Evolutionary conservation across 2,797 vertebrate genomes (phyloP), one percentile per base, ranked within the genome.

Genomic region (Myotis findleyi): DNA sequence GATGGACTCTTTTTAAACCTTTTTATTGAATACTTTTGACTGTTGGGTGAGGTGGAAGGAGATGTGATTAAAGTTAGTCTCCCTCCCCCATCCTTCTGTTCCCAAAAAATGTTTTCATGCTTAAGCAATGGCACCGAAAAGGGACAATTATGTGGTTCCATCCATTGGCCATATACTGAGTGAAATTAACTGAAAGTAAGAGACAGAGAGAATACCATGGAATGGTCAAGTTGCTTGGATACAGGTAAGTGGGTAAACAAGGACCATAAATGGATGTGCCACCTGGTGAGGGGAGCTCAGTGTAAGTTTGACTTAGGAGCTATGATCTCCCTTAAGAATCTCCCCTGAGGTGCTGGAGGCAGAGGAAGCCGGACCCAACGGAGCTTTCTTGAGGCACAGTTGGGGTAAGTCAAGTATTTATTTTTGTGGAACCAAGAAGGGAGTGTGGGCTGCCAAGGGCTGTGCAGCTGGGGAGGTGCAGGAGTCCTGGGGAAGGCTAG

Each of bases 1-100:
- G 95, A 90, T 97, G 69, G 62, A 87, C 90, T 96, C 97, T 96
- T 97, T 97, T 97, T 89, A 97, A 97, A 97, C 91, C 91, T 97
- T 97, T 97, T 96, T 97, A 97, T 97, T 98, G 97, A 98, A 95
- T 95, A 93, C 95, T 96, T 97, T 98, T 95, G 94, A 96, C 95
- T 97, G 94, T 96, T 97, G 87, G 95, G 93, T 96, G 94, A 97
- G 47, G 30, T 76, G 18, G n/a, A 91, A 95, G 95, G 95, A 97
- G 96, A 96, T 94, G 97, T 97, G 97, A 97, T 97, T 98, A 97
- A 97, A 97, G 82, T 94, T 96, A 97, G 96, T 93, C n/a, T 68
- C 18, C 3, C 4, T 91, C 20, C 62, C 33, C 18, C 4, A 17
- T 20, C 38, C 51, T 27, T 3, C 51, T 85, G 20, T 36, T 53